These are phyloP conservation scores for Helicoverpa armigera DNA, from an alignment of 1,140 invertebrate species.

Conservation along the genomic window DNA sequence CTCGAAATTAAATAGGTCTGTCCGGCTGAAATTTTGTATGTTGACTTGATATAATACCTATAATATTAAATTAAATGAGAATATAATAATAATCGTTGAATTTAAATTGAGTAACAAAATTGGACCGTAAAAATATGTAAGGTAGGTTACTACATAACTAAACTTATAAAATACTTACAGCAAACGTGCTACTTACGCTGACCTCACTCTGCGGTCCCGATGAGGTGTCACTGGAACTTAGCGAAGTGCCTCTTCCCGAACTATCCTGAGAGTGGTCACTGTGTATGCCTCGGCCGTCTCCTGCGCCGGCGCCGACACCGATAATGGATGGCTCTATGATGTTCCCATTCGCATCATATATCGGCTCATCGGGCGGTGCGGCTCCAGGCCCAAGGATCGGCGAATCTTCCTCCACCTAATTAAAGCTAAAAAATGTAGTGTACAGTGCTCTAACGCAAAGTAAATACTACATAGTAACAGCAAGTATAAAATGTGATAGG, in stretches of 20 bases:
- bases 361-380: conserved; percentile 57
- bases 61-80: too few relatives aligned
- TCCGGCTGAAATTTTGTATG: too few relatives aligned
- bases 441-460: not conserved
- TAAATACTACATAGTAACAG: not conserved
- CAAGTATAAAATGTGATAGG: not conserved
- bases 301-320: conserved; percentile 69
- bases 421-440: conserved; percentile 20
- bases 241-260: conserved; percentile 73
- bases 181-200: not conserved
- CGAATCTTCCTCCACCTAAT: conserved; percentile 42
- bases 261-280: conserved; percentile 79
- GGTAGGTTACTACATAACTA: too few relatives aligned
- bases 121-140: too few relatives aligned
- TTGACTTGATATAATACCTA: too few relatives aligned
- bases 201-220: conserved; percentile 73
- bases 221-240: conserved; percentile 72
- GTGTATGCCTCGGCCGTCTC: conserved; percentile 78
- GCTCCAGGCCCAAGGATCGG: not conserved
- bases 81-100: too few relatives aligned
- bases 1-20: too few relatives aligned
- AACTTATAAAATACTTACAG: not conserved
- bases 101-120: too few relatives aligned
- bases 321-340: conserved; percentile 57
- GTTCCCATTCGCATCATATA: conserved; percentile 71